These are phyloP conservation scores for Lophura swinhoii DNA, from an alignment of 2,797 vertebrate species.

Conservation along the genomic window DNA sequence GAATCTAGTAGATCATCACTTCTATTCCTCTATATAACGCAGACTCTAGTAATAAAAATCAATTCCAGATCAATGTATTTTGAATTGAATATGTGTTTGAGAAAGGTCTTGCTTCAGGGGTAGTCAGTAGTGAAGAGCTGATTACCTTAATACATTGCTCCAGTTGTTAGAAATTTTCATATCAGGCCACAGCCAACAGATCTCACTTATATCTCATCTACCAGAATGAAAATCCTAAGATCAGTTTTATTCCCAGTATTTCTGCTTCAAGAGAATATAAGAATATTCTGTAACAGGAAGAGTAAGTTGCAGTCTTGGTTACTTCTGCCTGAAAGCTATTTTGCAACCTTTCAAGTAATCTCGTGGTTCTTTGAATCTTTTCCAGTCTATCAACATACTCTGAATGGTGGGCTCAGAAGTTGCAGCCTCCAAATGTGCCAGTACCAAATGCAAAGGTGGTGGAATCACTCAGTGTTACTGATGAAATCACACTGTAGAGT, in stretches of 20 bases:
- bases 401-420: not conserved
- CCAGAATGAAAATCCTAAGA: not conserved
- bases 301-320: not conserved
- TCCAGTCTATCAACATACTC: not conserved
- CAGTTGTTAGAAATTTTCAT: not conserved
- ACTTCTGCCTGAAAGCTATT: not conserved
- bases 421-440: not conserved
- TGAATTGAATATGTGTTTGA: not conserved
- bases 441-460: not conserved
- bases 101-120: not conserved
- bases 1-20: not conserved
- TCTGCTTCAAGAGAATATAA: not conserved
- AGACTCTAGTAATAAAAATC: not conserved
- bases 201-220: not conserved
- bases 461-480: not conserved
- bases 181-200: not conserved
- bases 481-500: not conserved
- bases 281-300: not conserved
- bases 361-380: not conserved
- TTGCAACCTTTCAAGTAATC: not conserved
- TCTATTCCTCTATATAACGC: not conserved
- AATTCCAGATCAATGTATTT: not conserved
- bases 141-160: constrained; percentile 21
- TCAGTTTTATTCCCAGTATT: not conserved
- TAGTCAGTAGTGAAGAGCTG: not conserved